A percentile compares a stretch with the other conserved stretches of the same genome.
These are phyloP conservation scores for Botrylloides violaceus DNA, from an alignment of 23 tunicate genomes.

Conservation along the genomic window DNA sequence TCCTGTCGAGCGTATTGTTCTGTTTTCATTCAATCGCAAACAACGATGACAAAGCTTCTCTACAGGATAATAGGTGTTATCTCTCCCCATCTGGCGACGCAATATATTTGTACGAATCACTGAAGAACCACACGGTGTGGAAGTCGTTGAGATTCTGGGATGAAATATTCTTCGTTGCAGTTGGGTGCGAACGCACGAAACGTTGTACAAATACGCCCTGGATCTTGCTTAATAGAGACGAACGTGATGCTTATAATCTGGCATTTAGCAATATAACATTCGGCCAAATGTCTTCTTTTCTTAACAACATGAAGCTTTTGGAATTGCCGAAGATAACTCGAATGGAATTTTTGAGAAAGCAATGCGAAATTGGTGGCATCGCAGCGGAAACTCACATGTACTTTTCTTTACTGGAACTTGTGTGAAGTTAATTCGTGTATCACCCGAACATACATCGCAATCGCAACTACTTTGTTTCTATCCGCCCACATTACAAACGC, in stretches of 20 bases:
- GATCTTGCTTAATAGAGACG: slow-evolving; percentile 33
- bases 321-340: slow-evolving; percentile 54
- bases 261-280: slow-evolving; percentile 49
- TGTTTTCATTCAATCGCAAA: neutral
- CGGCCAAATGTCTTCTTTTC: slow-evolving; percentile 61
- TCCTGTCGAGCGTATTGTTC: neutral
- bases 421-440: too few species aligned
- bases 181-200: slow-evolving; percentile 32
- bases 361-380: slow-evolving; percentile 49
- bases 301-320: slow-evolving; percentile 72
- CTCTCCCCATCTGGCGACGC: neutral
- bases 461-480: too few species aligned
- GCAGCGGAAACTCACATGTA: neutral
- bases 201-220: slow-evolving; percentile 32
- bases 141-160: slow-evolving; percentile 68
- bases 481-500: too few species aligned
- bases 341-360: slow-evolving; percentile 54
- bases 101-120: slow-evolving; percentile 48
- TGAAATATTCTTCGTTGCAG: slow-evolving; percentile 68
- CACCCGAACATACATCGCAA: too few species aligned
- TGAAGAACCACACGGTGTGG: slow-evolving; percentile 59
- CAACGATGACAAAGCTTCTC: neutral
- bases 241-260: slow-evolving; percentile 36
- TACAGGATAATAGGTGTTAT: neutral
- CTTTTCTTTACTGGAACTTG: neutral